A percentile compares a stretch with the other conserved stretches of the same genome.
These are phyloP conservation scores for Bombus confusus DNA, from an alignment of 1,140 invertebrate genomes.

Conservation along the genomic window DNA sequence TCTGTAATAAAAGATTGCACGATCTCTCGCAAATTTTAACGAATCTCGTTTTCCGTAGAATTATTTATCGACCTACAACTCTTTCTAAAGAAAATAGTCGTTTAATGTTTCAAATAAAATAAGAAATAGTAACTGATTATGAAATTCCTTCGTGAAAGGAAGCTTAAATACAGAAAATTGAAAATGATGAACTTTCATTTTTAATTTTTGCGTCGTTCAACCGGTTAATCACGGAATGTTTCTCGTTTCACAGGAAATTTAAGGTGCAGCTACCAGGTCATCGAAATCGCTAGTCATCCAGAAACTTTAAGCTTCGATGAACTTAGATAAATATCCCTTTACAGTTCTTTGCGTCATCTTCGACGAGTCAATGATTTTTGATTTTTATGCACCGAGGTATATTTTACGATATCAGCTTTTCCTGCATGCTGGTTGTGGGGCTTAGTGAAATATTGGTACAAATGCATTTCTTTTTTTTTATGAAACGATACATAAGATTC, in stretches of 20 bases:
- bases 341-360: not conserved
- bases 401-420: too few species aligned
- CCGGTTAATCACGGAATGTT: not conserved
- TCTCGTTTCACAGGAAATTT: not conserved
- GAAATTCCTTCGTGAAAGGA: too few species aligned
- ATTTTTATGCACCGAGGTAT: not conserved
- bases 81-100: not conserved
- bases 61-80: not conserved
- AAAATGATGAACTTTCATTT: not conserved
- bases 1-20: not conserved
- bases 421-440: too few species aligned
- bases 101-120: not conserved
- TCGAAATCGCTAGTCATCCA: not conserved
- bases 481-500: too few species aligned
- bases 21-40: not conserved
- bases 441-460: too few species aligned
- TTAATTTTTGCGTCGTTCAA: too few species aligned
- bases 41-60: not conserved
- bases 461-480: too few species aligned
- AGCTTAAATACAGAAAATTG: not conserved
- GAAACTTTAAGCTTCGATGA: slow-evolving; percentile 1
- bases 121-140: too few species aligned
- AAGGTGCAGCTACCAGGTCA: not conserved
- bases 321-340: not conserved
- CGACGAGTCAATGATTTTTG: not conserved